These are phyloP conservation scores for Panorpa germanica DNA, from an alignment of 2,888 invertebrate species.

Conservation along the genomic window DNA sequence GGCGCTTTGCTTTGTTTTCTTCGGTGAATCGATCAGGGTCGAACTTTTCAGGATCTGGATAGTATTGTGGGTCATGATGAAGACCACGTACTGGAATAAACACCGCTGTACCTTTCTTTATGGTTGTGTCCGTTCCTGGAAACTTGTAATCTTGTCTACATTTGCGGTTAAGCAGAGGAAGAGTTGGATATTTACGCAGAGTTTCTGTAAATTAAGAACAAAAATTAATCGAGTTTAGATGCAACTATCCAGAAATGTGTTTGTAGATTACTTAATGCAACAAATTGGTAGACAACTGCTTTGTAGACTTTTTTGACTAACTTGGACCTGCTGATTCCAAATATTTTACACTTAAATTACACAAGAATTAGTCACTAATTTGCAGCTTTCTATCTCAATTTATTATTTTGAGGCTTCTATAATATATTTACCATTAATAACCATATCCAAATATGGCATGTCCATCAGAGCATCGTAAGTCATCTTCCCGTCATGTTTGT, in stretches of 20 bases:
- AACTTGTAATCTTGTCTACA: constrained; percentile 20
- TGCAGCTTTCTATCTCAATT: too few relatives aligned
- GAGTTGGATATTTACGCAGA: constrained; percentile 26
- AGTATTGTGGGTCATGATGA: constrained; percentile 24
- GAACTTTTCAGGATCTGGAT: constrained; percentile 24
- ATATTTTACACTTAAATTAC: too few relatives aligned
- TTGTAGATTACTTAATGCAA: too few relatives aligned
- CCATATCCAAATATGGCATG: constrained; percentile 34
- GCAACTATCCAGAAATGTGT: too few relatives aligned
- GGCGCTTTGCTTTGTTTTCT: constrained; percentile 16
- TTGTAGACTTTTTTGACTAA: too few relatives aligned
- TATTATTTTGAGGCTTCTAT: too few relatives aligned
- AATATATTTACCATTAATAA: constrained; percentile 25
- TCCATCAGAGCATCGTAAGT: constrained; percentile 33
- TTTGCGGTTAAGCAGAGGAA: constrained; percentile 19
- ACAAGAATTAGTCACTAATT: too few relatives aligned
- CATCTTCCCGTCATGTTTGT: constrained; percentile 24
- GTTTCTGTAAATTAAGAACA: constrained; percentile 20
- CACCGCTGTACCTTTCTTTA: constrained; percentile 16
- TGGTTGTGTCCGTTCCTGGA: constrained; percentile 15
- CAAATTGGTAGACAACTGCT: too few relatives aligned
- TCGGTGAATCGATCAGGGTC: constrained; percentile 25
- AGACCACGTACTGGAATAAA: constrained; percentile 19
- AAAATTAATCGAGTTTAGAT: neutral
- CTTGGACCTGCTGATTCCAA: too few relatives aligned